Evolutionary conservation across 2,113 vertebrate genomes (phyloP), one percentile per base, ranked within the genome.

Genomic region (Sturnus vulgaris): DNA sequence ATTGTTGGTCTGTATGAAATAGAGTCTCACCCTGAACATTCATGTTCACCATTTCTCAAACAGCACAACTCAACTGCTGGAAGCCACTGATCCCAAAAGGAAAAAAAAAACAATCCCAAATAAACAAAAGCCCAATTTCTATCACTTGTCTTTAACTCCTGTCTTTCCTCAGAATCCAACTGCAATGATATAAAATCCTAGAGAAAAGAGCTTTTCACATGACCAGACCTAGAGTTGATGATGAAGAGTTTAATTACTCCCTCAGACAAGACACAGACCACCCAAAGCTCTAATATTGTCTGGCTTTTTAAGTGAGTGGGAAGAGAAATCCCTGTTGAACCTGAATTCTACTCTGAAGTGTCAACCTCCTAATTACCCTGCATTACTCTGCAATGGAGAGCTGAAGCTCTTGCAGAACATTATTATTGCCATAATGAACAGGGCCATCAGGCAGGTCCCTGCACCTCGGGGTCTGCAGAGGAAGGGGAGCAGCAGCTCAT

Each of bases 61-160:
- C 0, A 47, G 72, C 44, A 50, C 44, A 55, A 15, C 22, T 50
- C 52, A 20, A 39, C 40, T 33, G 13, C 22, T 57, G n/a, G 50
- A 64, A 69, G 37, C 12, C 25, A 37, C n/a, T 24, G 61, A 81
- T 8, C 18, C 15, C 69, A 42, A 61, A 55, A 72, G 31, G 39
- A 3, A 52, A 50, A 5, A 47, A 12, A 5, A 31, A 1, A 1
- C 18, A 31, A 1, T 1, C 18, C 52, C 23, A 21, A 59, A n/a
- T 9, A 47, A 88, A 35, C 25, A 16, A 56, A 56, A 5, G 3
- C 18, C n/a, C 11, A 19, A 35, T 30, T 46, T 49, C 16, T 16
- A 37, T 23, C 12, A 23, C 20, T 56, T 52, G 28, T 6, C 35
- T 50, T 40, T 17, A 75, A 37, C 28, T 24, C 21, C 20, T 4